These are phyloP conservation scores for Gryllus bimaculatus DNA, from an alignment of 1,140 invertebrate species.

Conservation along the genomic window DNA sequence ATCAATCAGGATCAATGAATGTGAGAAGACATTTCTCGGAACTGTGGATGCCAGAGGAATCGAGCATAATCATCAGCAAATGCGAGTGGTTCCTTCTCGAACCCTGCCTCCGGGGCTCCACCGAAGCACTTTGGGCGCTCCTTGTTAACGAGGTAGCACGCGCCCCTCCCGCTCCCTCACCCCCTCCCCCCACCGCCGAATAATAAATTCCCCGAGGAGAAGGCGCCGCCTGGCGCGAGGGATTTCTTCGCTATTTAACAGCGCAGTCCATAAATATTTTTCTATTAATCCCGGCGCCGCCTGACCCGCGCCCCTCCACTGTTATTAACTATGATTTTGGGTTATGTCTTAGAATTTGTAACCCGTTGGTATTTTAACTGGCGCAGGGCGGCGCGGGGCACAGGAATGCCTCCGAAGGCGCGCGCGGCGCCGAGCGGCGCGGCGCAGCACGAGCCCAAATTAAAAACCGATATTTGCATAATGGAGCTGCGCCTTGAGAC, in stretches of 20 bases:
- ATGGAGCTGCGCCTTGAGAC: not conserved
- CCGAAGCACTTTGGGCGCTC: no score
- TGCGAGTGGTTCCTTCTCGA: no score
- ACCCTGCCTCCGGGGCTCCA: no score
- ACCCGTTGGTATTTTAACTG: not conserved
- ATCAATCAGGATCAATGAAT: no score
- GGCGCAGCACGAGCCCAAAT: not conserved
- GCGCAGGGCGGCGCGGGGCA: no score
- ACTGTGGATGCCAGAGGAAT: no score
- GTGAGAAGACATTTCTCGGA: no score
- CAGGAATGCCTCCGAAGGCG: not conserved
- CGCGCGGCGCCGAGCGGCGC: no score
- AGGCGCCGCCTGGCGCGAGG: not conserved
- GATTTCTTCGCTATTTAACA: not conserved
- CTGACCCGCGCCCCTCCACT: not conserved
- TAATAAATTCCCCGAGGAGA: not conserved
- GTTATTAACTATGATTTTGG: not conserved
- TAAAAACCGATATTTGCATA: constrained; percentile 1
- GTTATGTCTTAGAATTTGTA: not conserved
- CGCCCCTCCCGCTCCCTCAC: no score
- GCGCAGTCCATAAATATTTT: not conserved
- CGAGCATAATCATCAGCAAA: no score
- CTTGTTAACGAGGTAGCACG: no score
- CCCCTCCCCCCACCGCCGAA: not conserved
- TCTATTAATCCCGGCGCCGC: not conserved